Percentiles rank a stretch among this genome's conserved stretches.
Conservation (phyloP, 2,888 invertebrate genomes). For the Heteromurus nitidus region DNA sequence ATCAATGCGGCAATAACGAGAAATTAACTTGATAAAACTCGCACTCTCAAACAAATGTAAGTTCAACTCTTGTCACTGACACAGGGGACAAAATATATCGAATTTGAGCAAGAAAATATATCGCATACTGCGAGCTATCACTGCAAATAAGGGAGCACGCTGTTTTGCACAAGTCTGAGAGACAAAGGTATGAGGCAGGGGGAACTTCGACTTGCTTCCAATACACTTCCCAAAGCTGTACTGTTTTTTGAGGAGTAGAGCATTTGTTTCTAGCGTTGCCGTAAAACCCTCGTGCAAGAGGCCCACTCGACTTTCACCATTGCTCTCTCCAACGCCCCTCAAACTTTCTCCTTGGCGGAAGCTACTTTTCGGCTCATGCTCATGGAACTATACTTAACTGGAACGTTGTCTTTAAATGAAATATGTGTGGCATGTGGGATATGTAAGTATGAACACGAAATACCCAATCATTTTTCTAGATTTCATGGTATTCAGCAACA, state of each 20-base stretch:
- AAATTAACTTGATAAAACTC: too few species aligned
- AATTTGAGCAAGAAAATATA: background rate
- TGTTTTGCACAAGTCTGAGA: background rate
- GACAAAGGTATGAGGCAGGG: too few species aligned
- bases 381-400: background rate
- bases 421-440: background rate
- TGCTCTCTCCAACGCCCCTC: background rate
- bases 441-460: background rate
- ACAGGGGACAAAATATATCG: background rate
- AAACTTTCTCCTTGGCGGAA: background rate
- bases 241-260: constrained; percentile 30
- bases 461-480: too few species aligned
- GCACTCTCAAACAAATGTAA: too few species aligned
- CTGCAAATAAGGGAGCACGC: background rate
- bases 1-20: too few species aligned
- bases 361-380: background rate
- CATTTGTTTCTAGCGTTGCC: constrained; percentile 6
- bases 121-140: background rate
- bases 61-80: background rate
- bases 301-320: constrained; percentile 44
- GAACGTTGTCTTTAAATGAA: background rate
- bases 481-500: too few species aligned
- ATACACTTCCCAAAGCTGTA: constrained; percentile 15
- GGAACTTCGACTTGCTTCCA: too few species aligned
- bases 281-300: constrained; percentile 31